A percentile compares a stretch with the other conserved stretches of the same genome.
Conservation (phyloP, 2,113 vertebrate genomes). For the Coturnix japonica region DNA sequence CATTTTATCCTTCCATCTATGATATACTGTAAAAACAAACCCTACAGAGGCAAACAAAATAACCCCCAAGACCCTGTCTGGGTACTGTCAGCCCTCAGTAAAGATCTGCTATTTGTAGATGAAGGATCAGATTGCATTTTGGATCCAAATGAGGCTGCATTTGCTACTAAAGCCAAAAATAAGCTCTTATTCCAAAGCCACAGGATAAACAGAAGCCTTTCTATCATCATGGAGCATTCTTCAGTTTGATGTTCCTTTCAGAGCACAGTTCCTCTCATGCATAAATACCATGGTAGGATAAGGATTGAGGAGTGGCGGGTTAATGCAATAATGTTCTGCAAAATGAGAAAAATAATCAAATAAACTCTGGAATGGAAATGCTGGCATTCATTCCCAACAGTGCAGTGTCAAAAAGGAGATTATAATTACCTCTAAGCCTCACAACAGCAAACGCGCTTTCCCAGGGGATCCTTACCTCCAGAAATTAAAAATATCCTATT, state of each 20-base stretch:
- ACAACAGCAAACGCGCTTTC: background rate
- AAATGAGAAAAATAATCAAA: conserved; percentile 64
- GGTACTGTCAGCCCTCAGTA: background rate
- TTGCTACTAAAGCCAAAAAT: conserved; percentile 54
- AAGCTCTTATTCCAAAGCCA: background rate
- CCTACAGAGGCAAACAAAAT: background rate
- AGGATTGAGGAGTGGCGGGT: conserved; percentile 46
- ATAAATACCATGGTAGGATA: conserved; percentile 48
- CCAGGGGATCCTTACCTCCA: background rate
- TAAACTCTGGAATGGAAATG: conserved; percentile 56
- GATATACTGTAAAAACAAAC: background rate
- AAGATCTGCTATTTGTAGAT: background rate
- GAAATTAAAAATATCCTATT: conserved; percentile 37
- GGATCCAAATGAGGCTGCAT: conserved; percentile 30
- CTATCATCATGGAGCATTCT: conserved; percentile 63
- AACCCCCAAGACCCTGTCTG: background rate
- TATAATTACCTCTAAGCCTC: conserved; percentile 55
- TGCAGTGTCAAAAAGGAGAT: conserved; percentile 33
- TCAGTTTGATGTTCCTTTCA: conserved; percentile 61
- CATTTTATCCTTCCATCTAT: background rate
- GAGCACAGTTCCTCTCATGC: conserved; percentile 45
- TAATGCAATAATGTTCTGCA: conserved; percentile 64
- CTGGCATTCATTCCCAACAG: conserved; percentile 39
- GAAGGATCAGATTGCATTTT: conserved; percentile 33
- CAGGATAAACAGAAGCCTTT: conserved; percentile 64